Conservation (phyloP, 2,113 vertebrate species). For the Myotis brandtii region DNA sequence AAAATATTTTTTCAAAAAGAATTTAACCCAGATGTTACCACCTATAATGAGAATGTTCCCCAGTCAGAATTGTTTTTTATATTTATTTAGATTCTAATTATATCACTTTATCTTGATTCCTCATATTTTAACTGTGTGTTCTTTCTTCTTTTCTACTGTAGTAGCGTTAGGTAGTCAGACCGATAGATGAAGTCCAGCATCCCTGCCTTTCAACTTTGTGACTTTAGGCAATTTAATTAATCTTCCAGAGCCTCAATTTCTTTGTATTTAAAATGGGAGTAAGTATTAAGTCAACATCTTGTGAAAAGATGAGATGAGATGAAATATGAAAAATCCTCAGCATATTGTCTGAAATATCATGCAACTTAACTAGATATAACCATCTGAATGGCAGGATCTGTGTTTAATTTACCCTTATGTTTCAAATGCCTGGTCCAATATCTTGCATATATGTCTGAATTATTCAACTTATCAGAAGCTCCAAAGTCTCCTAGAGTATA, state of each 20-base stretch:
- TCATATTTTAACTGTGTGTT: background rate
- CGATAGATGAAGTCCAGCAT: background rate
- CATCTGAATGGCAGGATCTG: background rate
- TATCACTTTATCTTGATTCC: background rate
- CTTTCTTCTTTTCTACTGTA: background rate
- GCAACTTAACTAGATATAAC: background rate
- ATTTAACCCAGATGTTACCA: background rate
- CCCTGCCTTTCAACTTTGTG: background rate
- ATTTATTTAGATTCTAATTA: background rate
- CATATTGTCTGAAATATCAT: background rate
- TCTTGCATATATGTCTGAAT: background rate
- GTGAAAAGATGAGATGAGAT: background rate
- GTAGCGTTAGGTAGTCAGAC: background rate
- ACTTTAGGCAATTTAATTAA: background rate
- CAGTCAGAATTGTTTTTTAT: background rate
- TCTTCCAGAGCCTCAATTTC: background rate
- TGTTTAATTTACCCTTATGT: background rate
- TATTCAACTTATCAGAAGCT: background rate
- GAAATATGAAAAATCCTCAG: background rate
- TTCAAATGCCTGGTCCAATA: background rate
- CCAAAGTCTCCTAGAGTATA: background rate
- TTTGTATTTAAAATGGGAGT: slow-evolving; percentile 16
- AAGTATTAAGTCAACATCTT: background rate
- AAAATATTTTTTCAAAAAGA: background rate
- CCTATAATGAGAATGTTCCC: background rate